phyloP scores from a whole-genome alignment of 1,140 invertebrate species.

The Lysiphlebus fabarum region DNA sequence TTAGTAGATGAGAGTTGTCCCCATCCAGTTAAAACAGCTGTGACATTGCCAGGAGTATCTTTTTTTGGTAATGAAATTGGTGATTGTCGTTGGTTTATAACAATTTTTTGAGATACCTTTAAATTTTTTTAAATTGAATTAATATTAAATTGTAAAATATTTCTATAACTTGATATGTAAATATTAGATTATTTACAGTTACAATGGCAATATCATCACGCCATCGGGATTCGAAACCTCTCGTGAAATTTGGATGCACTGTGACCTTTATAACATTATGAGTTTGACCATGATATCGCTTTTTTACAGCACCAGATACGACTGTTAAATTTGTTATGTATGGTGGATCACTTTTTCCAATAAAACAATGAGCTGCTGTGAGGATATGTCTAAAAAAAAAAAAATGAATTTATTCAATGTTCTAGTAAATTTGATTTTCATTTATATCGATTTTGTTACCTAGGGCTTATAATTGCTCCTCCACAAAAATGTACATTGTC shows the following conservation, averaged over 20 bases:
- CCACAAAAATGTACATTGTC: slow-evolving; percentile 12
- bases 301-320: slow-evolving; percentile 15
- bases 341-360: slow-evolving; percentile 15
- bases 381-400: too few relatives aligned
- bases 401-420: too few relatives aligned
- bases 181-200: slow-evolving; percentile 9
- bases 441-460: not conserved
- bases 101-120: not conserved
- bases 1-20: slow-evolving; percentile 8
- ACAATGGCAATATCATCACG: slow-evolving; percentile 21
- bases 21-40: slow-evolving; percentile 22
- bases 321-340: slow-evolving; percentile 17
- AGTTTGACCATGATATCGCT: slow-evolving; percentile 6
- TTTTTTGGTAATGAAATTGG: slow-evolving; percentile 17
- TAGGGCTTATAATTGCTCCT: slow-evolving; percentile 17
- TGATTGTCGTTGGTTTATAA: not conserved
- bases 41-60: slow-evolving; percentile 10
- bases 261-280: slow-evolving; percentile 13
- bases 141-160: not conserved
- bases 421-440: too few relatives aligned
- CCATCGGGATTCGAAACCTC: slow-evolving; percentile 13
- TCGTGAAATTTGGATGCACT: slow-evolving; percentile 13
- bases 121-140: not conserved
- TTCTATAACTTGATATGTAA: not conserved
- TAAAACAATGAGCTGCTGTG: slow-evolving; percentile 27